Evolutionary conservation across 2,797 vertebrate genomes (phyloP), one percentile per base, ranked within the genome.

Genomic region (Sebastes trivittatus): DNA sequence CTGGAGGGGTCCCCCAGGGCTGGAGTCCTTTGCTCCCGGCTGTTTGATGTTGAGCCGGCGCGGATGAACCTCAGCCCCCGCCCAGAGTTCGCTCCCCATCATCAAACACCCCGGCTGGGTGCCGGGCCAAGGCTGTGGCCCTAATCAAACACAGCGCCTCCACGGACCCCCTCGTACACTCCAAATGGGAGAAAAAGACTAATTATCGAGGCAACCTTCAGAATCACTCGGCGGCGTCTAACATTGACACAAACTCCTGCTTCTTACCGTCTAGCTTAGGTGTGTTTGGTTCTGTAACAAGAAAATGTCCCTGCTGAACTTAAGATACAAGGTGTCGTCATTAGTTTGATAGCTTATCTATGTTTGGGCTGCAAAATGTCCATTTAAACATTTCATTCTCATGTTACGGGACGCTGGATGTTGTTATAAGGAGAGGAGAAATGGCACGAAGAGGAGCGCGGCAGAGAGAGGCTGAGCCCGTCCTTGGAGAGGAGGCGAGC

Each of bases 401-500:
- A 7, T 27, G 67, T 34, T 59, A 20, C 16, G 49, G 54, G 54
- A 84, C 66, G 85, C 55, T 80, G 71, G 68, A 56, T 74, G 63
- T 74, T 62, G 64, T 69, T 64, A 36, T 52, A 65, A 72, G 52
- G 29, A 76, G 46, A 1, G 38, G 58, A 66, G 16, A 46, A 70
- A 65, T 30, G 54, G 60, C 29, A 30, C 42, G 61, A 81, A n/a
- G 49, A 85, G 7, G 72, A 82, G 78, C 42, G 22, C 64, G 54
- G 58, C 54, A 71, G 78, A 77, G 89, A 93, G 88, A 84, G 89
- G 92, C 92, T 90, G 90, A 92, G 92, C 93, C 92, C 78, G 96
- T 96, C 97, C 97, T 98, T 97, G 96, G 97, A 97, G 94, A 89
- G 85, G 82, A 88, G 85, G 83, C 95, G 91, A 90, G 75, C 87